Evolutionary conservation across 2,113 vertebrate genomes (phyloP).

Genomic region (Stigmatopora nigra): DNA sequence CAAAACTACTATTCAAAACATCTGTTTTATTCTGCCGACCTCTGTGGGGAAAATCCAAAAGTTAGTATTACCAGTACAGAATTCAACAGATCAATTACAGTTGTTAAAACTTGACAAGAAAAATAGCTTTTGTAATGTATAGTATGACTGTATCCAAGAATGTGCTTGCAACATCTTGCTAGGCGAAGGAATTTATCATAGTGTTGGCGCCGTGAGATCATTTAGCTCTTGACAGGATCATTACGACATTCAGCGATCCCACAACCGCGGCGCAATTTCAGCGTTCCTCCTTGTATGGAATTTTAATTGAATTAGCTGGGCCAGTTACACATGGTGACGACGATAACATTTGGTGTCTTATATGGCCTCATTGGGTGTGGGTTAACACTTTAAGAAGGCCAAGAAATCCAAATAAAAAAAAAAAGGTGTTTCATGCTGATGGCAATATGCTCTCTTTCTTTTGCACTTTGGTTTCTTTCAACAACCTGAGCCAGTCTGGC

Average conservation of each 20-base stretch:
- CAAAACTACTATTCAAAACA: too few relatives aligned
- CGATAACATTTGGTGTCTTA: constrained; percentile 68
- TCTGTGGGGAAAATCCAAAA: too few relatives aligned
- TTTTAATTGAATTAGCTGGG: constrained; percentile 70
- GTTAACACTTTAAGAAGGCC: constrained; percentile 32
- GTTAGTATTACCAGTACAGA: too few relatives aligned
- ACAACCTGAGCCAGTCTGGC: constrained; percentile 38
- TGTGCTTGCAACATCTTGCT: constrained; percentile 37
- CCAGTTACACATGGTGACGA: constrained; percentile 65
- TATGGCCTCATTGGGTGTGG: constrained; percentile 53
- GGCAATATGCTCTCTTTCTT: constrained; percentile 15
- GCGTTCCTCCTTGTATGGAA: constrained; percentile 64
- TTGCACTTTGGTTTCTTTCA: neutral
- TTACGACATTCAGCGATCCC: constrained; percentile 67
- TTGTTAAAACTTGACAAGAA: too few relatives aligned
- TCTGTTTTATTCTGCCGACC: too few relatives aligned
- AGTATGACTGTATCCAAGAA: too few relatives aligned
- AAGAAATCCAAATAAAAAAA: neutral
- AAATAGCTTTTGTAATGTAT: too few relatives aligned
- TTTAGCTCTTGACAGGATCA: constrained; percentile 70
- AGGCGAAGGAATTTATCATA: constrained; percentile 62
- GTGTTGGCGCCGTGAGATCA: constrained; percentile 55
- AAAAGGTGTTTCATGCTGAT: constrained; percentile 34
- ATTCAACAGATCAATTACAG: too few relatives aligned
- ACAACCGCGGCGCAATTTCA: constrained; percentile 66